Evolutionary conservation across 1,140 invertebrate genomes (phyloP), one percentile per base, ranked within the genome.

Genomic region (Bombus waltoni): DNA sequence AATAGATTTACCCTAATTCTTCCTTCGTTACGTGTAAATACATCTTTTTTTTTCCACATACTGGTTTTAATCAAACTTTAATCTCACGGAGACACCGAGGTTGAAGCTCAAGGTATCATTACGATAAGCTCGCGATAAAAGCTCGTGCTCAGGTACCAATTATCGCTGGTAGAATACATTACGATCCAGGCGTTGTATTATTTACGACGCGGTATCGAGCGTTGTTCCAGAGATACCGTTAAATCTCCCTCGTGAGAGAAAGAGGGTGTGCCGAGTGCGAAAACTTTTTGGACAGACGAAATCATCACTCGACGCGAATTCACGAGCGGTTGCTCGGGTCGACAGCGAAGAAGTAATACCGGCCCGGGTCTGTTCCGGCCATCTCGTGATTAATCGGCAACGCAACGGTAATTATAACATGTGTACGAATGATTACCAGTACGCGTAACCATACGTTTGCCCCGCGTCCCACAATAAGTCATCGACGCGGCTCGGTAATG

Each of bases 371-470:
- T 53, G 38, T 28, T n/a, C 47, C 70, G 47, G 66, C 25, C 65
- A 40, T 22, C 22, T 18, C 76, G 65, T 85, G 88, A 90, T 90
- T 90, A 90, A 90, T 90, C 89, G 86, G 44, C 25, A 73, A 32
- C 22, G 85, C 82, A 81, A 89, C 85, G 88, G 85, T 90, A 90
- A 90, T 90, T 90, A 90, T 90, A 90, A 90, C 88, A 85, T 90
- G 88, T 82, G 89, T 85, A 83, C 81, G 88, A 89, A 85, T 85
- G 88, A 90, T 90, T 90, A 83, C 89, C 74, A 88, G 71, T 32
- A 40, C 86, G 86, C 87, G 89, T 90, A 90, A 90, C 88, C 81
- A 90, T 78, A 90, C 82, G 86, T 90, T 78, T 88, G 81, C 75
- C 66, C 70, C 68, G 66, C 73, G 80, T 83, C 71, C 71, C 10